A percentile compares a stretch with the other conserved stretches of the same genome.
Conservation (phyloP, 2,888 invertebrate species). For the Oxycera nigricornis region DNA sequence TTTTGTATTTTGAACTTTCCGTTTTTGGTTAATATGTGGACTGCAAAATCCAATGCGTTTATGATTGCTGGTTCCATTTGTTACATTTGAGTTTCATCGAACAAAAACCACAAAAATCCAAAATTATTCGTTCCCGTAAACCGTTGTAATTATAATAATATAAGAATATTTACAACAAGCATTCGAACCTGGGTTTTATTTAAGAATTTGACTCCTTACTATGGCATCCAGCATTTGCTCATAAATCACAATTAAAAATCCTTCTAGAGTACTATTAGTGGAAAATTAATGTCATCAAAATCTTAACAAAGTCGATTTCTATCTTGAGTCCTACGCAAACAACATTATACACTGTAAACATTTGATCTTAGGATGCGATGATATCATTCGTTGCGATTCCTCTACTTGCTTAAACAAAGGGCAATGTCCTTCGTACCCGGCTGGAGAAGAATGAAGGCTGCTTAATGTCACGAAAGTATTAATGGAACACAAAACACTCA, state of each 20-base stretch:
- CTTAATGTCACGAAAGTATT: constrained; percentile 32
- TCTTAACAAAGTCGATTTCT: constrained; percentile 6
- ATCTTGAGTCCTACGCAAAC: neutral
- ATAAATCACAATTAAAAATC: constrained; percentile 36
- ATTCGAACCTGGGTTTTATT: too few species aligned
- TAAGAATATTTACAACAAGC: too few species aligned
- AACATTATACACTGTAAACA: neutral
- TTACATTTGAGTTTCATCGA: too few species aligned
- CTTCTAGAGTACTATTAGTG: neutral
- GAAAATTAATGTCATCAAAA: constrained; percentile 22
- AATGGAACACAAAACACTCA: constrained; percentile 37
- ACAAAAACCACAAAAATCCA: too few species aligned
- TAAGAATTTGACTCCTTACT: too few species aligned
- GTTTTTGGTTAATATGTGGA: too few species aligned
- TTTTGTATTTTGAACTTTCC: too few species aligned
- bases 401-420: neutral
- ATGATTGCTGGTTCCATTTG: too few species aligned
- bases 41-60: too few species aligned
- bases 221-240: too few species aligned
- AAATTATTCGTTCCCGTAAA: too few species aligned
- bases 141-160: too few species aligned
- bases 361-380: neutral
- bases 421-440: neutral
- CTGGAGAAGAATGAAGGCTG: constrained; percentile 7
- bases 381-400: neutral